Conservation (phyloP, 2,113 vertebrate genomes). For the Chroicocephalus ridibundus region DNA sequence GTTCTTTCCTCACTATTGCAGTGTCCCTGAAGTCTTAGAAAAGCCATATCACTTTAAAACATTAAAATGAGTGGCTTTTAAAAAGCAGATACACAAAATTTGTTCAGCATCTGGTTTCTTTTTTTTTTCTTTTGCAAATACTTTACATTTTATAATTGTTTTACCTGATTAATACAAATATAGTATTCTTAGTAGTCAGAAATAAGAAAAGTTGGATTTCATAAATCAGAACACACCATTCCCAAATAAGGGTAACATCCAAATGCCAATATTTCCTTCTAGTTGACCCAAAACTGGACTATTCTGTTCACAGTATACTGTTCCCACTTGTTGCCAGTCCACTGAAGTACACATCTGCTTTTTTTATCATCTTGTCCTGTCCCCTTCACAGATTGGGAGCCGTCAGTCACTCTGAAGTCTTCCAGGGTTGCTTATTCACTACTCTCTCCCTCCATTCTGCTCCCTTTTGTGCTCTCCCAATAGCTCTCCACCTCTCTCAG, state of each 20-base stretch:
- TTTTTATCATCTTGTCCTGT: neutral
- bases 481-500: neutral
- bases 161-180: neutral
- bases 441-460: neutral
- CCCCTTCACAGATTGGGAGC: neutral
- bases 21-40: neutral
- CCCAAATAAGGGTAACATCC: neutral
- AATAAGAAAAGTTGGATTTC: neutral
- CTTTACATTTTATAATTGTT: neutral
- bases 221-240: neutral
- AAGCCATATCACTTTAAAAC: neutral
- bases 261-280: neutral
- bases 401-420: neutral
- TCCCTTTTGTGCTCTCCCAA: neutral
- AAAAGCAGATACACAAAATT: neutral
- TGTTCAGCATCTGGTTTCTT: neutral
- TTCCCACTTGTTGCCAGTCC: neutral
- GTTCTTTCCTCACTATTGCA: neutral
- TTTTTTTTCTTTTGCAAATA: neutral
- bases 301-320: neutral
- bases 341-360: neutral
- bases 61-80: neutral
- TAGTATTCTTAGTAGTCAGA: neutral
- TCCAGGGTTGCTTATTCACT: neutral
- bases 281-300: neutral